phyloP scores from a whole-genome alignment of 2,113 vertebrate species.

The Aphyosemion australe region DNA sequence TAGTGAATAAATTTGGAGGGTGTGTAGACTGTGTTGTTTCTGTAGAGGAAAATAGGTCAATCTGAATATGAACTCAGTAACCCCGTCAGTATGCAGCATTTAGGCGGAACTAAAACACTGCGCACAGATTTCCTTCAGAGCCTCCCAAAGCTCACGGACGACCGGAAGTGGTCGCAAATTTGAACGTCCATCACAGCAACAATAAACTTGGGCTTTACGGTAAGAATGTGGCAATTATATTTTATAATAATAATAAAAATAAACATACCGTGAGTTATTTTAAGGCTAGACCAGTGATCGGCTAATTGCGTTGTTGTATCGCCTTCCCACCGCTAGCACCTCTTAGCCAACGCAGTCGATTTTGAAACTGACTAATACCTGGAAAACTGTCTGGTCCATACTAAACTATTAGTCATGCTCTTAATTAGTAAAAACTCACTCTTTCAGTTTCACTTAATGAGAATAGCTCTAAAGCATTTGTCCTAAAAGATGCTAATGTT shows the following conservation, averaged over 20 bases:
- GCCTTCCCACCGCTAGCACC: constrained; percentile 4
- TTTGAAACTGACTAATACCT: constrained; percentile 62
- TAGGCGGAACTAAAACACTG: constrained; percentile 41
- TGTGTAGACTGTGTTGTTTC: no score
- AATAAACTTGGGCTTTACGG: constrained; percentile 40
- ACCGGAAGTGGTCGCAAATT: constrained; percentile 62
- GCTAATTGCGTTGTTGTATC: background rate
- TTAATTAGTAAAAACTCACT: background rate
- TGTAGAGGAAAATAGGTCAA: no score
- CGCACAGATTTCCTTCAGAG: constrained; percentile 33
- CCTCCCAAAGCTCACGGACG: constrained; percentile 26
- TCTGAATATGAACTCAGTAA: no score
- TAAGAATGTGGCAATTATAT: constrained; percentile 2
- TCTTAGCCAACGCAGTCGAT: constrained; percentile 4
- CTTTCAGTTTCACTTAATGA: no score
- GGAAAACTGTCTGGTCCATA: constrained; percentile 45
- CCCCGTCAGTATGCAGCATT: no score
- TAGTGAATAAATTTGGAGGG: no score
- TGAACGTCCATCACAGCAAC: constrained; percentile 58
- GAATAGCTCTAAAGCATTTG: no score
- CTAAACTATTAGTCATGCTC: constrained; percentile 2
- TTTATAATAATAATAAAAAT: constrained; percentile 7
- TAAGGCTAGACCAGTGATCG: constrained; percentile 17
- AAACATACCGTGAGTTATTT: background rate
- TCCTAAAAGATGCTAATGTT: no score